These are phyloP conservation scores for Drosophila aldrichi DNA, from an alignment of 2,888 invertebrate genomes.

Conservation along the genomic window DNA sequence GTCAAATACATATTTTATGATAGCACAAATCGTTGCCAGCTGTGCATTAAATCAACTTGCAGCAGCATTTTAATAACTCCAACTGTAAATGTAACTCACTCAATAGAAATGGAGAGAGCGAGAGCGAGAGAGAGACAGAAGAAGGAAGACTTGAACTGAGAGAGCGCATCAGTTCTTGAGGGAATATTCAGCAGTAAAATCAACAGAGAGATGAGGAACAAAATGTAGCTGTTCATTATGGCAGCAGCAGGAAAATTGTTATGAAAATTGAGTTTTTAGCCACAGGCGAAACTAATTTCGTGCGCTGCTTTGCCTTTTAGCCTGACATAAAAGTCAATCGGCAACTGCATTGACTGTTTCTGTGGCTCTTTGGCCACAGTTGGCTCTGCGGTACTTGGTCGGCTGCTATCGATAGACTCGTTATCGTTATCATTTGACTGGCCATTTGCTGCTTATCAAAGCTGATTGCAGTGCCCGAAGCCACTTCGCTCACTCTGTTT, in stretches of 20 bases:
- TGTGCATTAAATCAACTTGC: constrained; percentile 67
- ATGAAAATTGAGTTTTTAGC: constrained; percentile 77
- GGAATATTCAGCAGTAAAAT: constrained; percentile 48
- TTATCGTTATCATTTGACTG: constrained; percentile 74
- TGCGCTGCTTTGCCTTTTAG: constrained; percentile 32
- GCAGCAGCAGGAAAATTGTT: constrained; percentile 71
- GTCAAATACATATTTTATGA: constrained; percentile 70
- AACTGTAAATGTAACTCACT: constrained; percentile 27
- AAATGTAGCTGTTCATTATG: constrained; percentile 71
- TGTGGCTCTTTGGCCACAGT: constrained; percentile 1
- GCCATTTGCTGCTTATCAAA: constrained; percentile 77
- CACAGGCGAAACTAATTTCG: constrained; percentile 74
- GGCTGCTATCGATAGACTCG: constrained; percentile 59
- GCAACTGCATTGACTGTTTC: constrained; percentile 41
- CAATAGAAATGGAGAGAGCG: neutral
- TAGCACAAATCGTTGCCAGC: constrained; percentile 61
- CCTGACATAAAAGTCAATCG: constrained; percentile 69
- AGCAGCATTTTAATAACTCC: constrained; percentile 65
- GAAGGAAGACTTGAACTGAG: too few species aligned
- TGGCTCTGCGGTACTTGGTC: neutral
- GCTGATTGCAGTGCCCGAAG: constrained; percentile 75
- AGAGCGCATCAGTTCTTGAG: neutral
- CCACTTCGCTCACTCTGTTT: constrained; percentile 22
- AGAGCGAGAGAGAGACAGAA: neutral
- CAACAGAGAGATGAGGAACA: constrained; percentile 57